phyloP scores from a whole-genome alignment of 1,140 invertebrate species.

The Hyles euphorbiae region DNA sequence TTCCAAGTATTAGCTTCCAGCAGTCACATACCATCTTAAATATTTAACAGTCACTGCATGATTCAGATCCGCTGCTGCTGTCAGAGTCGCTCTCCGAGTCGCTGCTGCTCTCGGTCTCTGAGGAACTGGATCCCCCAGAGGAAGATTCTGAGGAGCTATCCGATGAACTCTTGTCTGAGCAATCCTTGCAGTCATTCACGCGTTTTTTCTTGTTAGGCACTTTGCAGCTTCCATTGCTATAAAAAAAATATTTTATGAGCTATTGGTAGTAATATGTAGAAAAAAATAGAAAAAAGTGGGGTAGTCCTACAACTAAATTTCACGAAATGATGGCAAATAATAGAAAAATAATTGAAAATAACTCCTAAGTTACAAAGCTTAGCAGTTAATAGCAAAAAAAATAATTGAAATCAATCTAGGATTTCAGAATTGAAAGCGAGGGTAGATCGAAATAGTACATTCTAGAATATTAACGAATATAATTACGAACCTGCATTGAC shows the following conservation, averaged over 20 bases:
- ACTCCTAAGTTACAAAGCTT: no score
- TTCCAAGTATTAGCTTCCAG: conserved; percentile 6
- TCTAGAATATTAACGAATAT: conserved; percentile 2
- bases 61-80: conserved; percentile 48
- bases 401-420: no score
- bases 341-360: conserved; percentile 2
- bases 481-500: conserved; percentile 54
- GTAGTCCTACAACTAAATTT: no score
- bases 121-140: conserved; percentile 41
- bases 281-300: no score
- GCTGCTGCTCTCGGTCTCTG: conserved; percentile 48
- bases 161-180: conserved; percentile 49
- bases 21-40: neutral
- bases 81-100: conserved; percentile 47
- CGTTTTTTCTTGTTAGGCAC: conserved; percentile 58
- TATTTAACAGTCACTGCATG: conserved; percentile 40
- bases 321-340: conserved; percentile 13
- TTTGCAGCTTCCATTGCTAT: conserved; percentile 54
- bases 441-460: conserved; percentile 1
- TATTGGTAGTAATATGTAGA: no score
- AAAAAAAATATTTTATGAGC: conserved; percentile 5
- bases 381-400: no score
- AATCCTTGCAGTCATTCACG: conserved; percentile 38
- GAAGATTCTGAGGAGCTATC: conserved; percentile 48
- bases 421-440: neutral